Conservation (phyloP, 2,113 vertebrate species). For the Bambusicola thoracicus region DNA sequence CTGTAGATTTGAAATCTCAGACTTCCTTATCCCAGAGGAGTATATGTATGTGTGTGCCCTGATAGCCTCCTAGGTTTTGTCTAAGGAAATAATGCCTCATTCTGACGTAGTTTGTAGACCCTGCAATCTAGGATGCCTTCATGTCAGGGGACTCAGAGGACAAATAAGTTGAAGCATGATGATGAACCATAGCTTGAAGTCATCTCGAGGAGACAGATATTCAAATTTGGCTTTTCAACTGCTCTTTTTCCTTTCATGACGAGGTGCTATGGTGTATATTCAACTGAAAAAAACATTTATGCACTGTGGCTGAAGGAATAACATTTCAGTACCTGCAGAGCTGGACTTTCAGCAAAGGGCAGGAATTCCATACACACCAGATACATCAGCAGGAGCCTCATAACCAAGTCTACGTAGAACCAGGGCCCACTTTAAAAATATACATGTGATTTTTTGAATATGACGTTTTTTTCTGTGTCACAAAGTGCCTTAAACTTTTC, state of each 20-base stretch:
- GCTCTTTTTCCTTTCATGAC: background rate
- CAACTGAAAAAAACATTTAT: background rate
- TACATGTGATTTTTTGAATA: background rate
- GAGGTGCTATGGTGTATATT: background rate
- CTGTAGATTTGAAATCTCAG: background rate
- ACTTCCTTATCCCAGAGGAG: background rate
- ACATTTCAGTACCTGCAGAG: background rate
- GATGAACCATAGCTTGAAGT: background rate
- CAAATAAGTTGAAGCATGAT: background rate
- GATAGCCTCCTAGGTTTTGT: background rate
- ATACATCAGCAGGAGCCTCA: fast-evolving
- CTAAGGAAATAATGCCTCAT: background rate
- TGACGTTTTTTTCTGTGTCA: background rate
- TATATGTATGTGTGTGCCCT: fast-evolving
- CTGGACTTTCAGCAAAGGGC: background rate
- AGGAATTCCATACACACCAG: fast-evolving
- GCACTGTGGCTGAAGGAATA: background rate
- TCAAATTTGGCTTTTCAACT: background rate
- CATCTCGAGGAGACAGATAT: background rate
- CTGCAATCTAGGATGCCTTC: background rate
- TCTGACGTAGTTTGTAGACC: background rate
- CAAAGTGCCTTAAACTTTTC: background rate
- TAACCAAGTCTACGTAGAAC: background rate
- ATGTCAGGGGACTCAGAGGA: background rate
- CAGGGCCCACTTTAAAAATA: background rate